phyloP scores from a whole-genome alignment of 2,888 invertebrate species.

The Sphinx pinastri region DNA sequence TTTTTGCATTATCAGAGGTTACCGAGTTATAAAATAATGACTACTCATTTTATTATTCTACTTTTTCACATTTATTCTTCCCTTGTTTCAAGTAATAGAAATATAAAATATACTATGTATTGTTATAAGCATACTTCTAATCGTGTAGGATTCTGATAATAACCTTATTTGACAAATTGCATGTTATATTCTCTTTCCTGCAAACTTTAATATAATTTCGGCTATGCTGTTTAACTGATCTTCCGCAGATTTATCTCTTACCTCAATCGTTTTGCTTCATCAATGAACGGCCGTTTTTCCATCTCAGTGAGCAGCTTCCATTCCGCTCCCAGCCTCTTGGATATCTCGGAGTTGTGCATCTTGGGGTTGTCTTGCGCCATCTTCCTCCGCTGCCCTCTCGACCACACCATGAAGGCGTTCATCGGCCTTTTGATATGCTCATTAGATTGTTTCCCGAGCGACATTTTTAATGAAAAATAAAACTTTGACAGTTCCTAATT shows the following conservation, averaged over 20 bases:
- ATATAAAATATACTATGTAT: no score
- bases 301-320: constrained; percentile 94
- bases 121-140: no score
- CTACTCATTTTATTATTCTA: no score
- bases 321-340: constrained; percentile 93
- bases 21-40: no score
- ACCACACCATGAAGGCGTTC: constrained; percentile 98
- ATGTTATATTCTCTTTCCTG: no score
- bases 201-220: no score
- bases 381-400: constrained; percentile 93
- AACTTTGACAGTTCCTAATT: constrained; percentile 16
- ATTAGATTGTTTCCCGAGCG: constrained; percentile 73
- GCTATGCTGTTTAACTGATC: no score
- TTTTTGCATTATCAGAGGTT: no score
- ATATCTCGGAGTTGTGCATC: constrained; percentile 97
- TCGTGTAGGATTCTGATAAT: no score
- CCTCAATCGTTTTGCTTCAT: constrained; percentile 94
- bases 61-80: no score
- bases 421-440: constrained; percentile 97
- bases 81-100: no score
- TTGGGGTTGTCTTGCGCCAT: constrained; percentile 97
- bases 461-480: constrained; percentile 51
- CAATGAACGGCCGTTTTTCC: constrained; percentile 95
- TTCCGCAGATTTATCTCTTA: constrained; percentile 63
- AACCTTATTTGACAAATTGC: no score